Evolutionary conservation across 2,797 vertebrate genomes (phyloP), one percentile per base, ranked within the genome.

Genomic region (Brotula barbata): DNA sequence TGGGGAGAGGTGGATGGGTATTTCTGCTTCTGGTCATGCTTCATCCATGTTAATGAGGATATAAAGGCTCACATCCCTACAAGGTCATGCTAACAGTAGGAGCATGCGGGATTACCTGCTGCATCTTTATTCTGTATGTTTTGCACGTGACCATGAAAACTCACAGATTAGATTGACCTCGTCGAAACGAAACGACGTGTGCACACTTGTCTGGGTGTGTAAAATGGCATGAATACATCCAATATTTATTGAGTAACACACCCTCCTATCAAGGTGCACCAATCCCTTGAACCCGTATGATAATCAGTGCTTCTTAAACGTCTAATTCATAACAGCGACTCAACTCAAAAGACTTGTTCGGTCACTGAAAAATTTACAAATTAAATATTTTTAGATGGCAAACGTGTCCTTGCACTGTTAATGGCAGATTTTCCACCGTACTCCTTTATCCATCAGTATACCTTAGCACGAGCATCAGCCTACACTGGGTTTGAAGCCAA

Each of bases 1-100:
- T 57, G 4, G 62, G 53, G 16, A 52, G 54, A 71, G 68, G 55
- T 33, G 56, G 57, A n/a, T 72, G 74, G 74, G 69, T 79, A 70
- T 58, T 53, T 58, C 68, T 64, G 47, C 74, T 69, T 10, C 45
- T 59, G 64, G 74, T 69, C 73, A 71, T 9, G 65, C 77, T 66
- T 77, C 77, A 75, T 86, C 81, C 85, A 90, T 88, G 81, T 82
- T 86, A 88, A 90, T 89, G 80, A 87, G 85, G 68, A 71, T 77
- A 41, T 62, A 75, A 76, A 69, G 53, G 36, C 71, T 83, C 53
- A 64, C 61, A 59, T 77, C 71, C 65, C 71, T 84, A 69, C 85
- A 89, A 88, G 89, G 87, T 89, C 80, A 72, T 50, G 42, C 58
- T 47, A 58, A 55, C 71, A 2, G 33, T 20, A 31, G 64, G 50